A percentile compares a stretch with the other conserved stretches of the same genome.
These are phyloP conservation scores for Metaphire vulgaris DNA, from an alignment of 1,140 invertebrate species.

Conservation along the genomic window DNA sequence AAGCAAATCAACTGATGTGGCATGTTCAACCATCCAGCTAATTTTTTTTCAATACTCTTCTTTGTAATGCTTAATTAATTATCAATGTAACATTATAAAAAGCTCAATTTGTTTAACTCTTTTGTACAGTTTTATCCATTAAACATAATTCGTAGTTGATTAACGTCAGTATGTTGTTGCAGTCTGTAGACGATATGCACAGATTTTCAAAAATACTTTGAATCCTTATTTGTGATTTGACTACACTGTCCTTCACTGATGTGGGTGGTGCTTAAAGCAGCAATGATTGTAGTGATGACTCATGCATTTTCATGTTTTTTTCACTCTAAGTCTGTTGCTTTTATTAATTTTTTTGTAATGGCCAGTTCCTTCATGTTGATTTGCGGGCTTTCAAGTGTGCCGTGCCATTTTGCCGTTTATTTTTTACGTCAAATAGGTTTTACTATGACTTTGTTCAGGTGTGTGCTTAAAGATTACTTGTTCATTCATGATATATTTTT, in stretches of 20 bases:
- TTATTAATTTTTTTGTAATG: not conserved
- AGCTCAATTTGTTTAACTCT: conserved; percentile 1
- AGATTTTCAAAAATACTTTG: not conserved
- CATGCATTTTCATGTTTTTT: not conserved
- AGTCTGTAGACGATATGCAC: not conserved
- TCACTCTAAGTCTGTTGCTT: not conserved
- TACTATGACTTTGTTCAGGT: not conserved
- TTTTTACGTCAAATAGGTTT: not conserved
- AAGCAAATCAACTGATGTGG: too few relatives aligned
- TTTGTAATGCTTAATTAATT: not conserved
- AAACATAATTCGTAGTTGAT: not conserved
- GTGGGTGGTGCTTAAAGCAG: not conserved
- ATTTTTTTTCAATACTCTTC: conserved; percentile 3
- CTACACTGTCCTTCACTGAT: not conserved
- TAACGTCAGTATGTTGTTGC: not conserved
- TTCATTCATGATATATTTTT: not conserved
- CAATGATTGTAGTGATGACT: not conserved
- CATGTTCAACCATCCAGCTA: not conserved
- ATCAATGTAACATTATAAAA: not conserved
- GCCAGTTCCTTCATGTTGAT: not conserved
- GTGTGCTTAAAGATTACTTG: not conserved
- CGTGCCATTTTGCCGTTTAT: not conserved
- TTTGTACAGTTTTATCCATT: not conserved
- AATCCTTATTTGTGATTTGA: not conserved
- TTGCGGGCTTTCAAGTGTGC: conserved; percentile 1